Percentiles rank a stretch among this genome's conserved stretches.
phyloP scores from a whole-genome alignment of 2,888 invertebrate genomes.

The Dryobota labecula region DNA sequence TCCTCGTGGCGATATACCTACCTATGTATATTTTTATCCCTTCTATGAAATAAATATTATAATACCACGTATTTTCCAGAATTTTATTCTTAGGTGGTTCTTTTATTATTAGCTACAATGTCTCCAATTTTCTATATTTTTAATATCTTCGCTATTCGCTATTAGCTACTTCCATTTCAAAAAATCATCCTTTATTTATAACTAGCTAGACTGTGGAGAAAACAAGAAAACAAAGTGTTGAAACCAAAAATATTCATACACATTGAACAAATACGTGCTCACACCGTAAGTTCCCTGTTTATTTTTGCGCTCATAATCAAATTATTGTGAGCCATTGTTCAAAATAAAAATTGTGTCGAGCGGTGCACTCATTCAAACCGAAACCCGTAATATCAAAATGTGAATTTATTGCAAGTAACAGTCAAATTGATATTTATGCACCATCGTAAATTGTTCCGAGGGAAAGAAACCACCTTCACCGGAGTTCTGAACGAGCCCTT shows the following conservation, averaged over 20 bases:
- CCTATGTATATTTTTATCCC: background rate
- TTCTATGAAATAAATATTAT: too few relatives aligned
- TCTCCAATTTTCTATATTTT: background rate
- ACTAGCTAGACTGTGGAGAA: background rate
- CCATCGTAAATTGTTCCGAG: constrained; percentile 74
- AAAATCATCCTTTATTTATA: background rate
- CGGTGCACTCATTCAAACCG: constrained; percentile 51
- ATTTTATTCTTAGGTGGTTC: background rate
- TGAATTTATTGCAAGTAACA: constrained; percentile 80
- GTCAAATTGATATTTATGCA: constrained; percentile 80
- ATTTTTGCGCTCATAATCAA: constrained; percentile 3
- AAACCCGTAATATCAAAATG: constrained; percentile 72
- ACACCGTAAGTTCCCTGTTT: background rate
- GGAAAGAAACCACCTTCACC: constrained; percentile 70
- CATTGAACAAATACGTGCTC: background rate
- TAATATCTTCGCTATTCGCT: background rate
- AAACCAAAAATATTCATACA: too few relatives aligned
- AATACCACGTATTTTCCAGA: background rate
- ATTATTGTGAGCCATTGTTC: background rate
- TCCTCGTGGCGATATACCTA: background rate
- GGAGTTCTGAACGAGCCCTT: constrained; percentile 62
- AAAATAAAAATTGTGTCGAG: constrained; percentile 44
- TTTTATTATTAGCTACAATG: background rate
- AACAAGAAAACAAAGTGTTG: background rate
- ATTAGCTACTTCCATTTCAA: background rate